These are phyloP conservation scores for Xiphophorus maculatus DNA, from an alignment of 2,113 vertebrate genomes.

Conservation along the genomic window DNA sequence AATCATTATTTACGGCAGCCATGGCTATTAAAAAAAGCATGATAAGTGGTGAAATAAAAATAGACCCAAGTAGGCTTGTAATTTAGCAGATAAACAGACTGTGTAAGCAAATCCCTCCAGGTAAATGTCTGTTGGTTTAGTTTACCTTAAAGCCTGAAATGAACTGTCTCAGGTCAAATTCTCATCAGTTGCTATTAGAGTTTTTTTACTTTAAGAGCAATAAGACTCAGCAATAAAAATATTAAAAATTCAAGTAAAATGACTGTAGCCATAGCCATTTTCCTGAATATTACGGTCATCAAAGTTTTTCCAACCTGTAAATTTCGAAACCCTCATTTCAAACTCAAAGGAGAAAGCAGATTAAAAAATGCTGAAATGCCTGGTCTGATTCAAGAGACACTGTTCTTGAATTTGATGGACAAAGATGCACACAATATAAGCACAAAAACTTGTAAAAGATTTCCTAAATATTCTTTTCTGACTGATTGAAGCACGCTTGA, in stretches of 20 bases:
- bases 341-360: conserved; percentile 7
- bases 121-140: conserved; percentile 16
- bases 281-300: not conserved
- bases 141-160: conserved; percentile 30
- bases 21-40: conserved; percentile 40
- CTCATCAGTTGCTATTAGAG: not conserved
- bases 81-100: conserved; percentile 33
- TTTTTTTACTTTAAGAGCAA: not conserved
- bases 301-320: conserved; percentile 7
- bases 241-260: not conserved
- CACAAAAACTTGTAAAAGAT: not conserved
- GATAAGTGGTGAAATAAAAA: conserved; percentile 38
- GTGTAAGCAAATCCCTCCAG: conserved; percentile 15
- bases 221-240: conserved; percentile 2
- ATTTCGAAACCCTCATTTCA: conserved; percentile 4
- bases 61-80: conserved; percentile 12
- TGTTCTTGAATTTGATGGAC: not conserved
- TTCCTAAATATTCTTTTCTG: not conserved
- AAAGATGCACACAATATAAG: conserved; percentile 20
- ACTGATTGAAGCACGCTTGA: not conserved
- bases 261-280: no score
- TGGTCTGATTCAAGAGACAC: no score
- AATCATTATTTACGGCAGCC: conserved; percentile 44
- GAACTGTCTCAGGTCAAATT: not conserved
- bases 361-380: conserved; percentile 7